Evolutionary conservation across 2,113 vertebrate species (phyloP).

Genomic region (Pelvicachromis taeniatus): DNA sequence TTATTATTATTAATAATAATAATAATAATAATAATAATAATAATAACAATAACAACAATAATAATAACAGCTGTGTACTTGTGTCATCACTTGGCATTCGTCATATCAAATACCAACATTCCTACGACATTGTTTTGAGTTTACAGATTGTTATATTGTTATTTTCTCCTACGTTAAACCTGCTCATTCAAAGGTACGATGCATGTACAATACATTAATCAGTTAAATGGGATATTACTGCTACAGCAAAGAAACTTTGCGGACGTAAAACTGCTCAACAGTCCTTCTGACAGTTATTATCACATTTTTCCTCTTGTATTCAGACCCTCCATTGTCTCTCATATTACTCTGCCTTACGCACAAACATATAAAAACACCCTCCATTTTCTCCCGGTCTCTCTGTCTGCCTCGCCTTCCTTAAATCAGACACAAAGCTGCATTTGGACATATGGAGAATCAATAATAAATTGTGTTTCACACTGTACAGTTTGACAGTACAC

Average conservation of each 20-base stretch:
- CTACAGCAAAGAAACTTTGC: not conserved
- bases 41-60: not conserved
- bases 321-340: not conserved
- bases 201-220: not conserved
- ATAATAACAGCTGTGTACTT: not conserved
- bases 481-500: slow-evolving; percentile 7
- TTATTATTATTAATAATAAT: too few species aligned
- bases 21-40: not conserved
- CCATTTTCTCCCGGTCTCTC: not conserved
- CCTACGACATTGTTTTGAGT: not conserved
- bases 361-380: not conserved
- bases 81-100: not conserved
- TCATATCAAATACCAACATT: not conserved
- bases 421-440: slow-evolving; percentile 19
- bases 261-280: not conserved
- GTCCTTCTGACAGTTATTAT: not conserved
- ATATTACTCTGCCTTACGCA: not conserved
- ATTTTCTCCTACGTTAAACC: not conserved
- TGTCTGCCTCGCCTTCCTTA: not conserved
- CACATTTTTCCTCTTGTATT: not conserved
- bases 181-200: not conserved
- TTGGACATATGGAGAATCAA: slow-evolving; percentile 26
- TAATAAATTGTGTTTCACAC: slow-evolving; percentile 41
- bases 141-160: not conserved
- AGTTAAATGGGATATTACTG: not conserved